phyloP scores from a whole-genome alignment of 2,888 invertebrate species.

The Merodon equestris region DNA sequence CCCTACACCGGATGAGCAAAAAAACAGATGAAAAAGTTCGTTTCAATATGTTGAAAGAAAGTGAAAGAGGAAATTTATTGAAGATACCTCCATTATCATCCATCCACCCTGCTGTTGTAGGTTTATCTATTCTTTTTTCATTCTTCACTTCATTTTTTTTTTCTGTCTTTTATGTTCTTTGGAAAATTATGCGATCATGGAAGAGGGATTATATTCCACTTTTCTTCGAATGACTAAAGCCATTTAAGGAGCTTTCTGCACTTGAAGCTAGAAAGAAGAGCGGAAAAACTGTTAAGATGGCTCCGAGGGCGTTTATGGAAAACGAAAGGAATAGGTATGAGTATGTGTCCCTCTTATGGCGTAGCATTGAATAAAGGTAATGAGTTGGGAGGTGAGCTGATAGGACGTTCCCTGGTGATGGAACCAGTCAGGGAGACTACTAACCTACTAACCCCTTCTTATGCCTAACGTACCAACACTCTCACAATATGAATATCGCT shows the following conservation, averaged over 20 bases:
- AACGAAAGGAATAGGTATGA: constrained; percentile 13
- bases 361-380: constrained; percentile 25
- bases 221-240: constrained; percentile 19
- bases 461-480: no score
- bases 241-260: constrained; percentile 26
- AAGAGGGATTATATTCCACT: constrained; percentile 42
- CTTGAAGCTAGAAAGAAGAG: constrained; percentile 12
- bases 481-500: constrained; percentile 37
- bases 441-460: no score
- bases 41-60: constrained; percentile 30
- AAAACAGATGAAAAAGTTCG: constrained; percentile 7
- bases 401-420: background rate
- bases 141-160: background rate
- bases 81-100: no score
- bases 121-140: constrained; percentile 33
- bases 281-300: constrained; percentile 3
- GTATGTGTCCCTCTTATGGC: constrained; percentile 8
- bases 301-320: no score
- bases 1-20: background rate
- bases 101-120: constrained; percentile 14
- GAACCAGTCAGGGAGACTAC: no score
- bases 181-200: constrained; percentile 30
- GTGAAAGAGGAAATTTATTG: constrained; percentile 38
- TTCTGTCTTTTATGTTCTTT: constrained; percentile 11
- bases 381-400: constrained; percentile 14